Evolutionary conservation across 1,140 invertebrate genomes (phyloP).

Genomic region (Aphaenogaster ashmeadi): DNA sequence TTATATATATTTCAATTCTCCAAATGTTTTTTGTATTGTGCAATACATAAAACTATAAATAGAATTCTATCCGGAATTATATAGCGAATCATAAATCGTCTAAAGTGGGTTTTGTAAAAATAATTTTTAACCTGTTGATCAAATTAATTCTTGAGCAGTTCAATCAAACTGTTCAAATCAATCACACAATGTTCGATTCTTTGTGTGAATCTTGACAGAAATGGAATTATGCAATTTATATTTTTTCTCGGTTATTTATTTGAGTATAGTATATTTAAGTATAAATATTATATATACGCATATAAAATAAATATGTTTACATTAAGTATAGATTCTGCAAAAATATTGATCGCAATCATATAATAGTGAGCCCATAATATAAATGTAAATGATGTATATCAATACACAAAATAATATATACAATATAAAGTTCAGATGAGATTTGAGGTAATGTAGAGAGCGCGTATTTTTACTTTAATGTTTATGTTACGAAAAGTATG

Average conservation of each 20-base stretch:
- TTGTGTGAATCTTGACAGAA: too few species aligned
- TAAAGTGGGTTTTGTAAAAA: too few species aligned
- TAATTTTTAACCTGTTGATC: too few species aligned
- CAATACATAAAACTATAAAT: too few species aligned
- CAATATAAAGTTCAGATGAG: not conserved
- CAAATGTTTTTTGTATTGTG: too few species aligned
- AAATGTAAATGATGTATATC: not conserved
- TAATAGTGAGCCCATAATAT: not conserved
- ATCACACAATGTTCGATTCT: too few species aligned
- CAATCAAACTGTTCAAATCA: too few species aligned
- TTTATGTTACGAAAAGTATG: not conserved
- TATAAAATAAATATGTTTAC: conserved; percentile 18
- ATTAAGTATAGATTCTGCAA: not conserved
- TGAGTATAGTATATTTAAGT: not conserved
- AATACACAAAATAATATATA: not conserved
- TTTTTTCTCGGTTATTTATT: conserved; percentile 10
- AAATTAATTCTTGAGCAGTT: too few species aligned
- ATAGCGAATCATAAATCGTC: too few species aligned
- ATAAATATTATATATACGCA: not conserved
- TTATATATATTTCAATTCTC: too few species aligned
- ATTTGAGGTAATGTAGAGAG: not conserved
- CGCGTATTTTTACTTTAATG: not conserved
- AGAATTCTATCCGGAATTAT: too few species aligned
- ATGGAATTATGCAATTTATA: not conserved
- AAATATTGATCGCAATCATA: not conserved